These are phyloP conservation scores for Pseudopipra pipra DNA, from an alignment of 2,113 vertebrate genomes.

Conservation along the genomic window DNA sequence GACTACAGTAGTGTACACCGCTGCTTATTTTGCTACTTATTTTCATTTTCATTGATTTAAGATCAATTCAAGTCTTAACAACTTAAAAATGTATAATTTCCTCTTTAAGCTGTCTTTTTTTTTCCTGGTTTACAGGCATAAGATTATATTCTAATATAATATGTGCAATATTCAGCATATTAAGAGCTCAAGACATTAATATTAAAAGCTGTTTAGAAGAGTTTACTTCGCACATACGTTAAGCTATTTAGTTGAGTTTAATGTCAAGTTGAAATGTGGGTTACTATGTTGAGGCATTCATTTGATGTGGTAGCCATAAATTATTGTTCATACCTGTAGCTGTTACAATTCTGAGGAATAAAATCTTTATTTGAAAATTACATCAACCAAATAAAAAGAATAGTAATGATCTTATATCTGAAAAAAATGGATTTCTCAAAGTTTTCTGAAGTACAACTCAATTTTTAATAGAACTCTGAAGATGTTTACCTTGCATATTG, in stretches of 20 bases:
- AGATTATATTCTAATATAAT: not conserved
- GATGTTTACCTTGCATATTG: not conserved
- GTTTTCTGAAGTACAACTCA: not conserved
- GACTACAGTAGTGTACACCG: not conserved
- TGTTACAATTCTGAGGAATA: not conserved
- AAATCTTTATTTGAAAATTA: not conserved
- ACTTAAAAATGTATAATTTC: not conserved
- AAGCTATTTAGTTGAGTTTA: not conserved
- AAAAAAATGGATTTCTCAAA: not conserved
- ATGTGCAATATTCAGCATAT: not conserved
- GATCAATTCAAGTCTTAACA: not conserved
- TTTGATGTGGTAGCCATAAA: not conserved
- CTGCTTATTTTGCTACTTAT: not conserved
- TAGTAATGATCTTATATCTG: not conserved
- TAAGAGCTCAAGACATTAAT: not conserved
- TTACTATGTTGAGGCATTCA: not conserved
- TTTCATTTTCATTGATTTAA: not conserved
- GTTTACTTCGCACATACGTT: not conserved
- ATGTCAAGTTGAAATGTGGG: not conserved
- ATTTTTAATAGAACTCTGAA: not conserved
- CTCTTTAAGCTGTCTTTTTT: not conserved
- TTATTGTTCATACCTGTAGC: not conserved
- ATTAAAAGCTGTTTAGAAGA: not conserved
- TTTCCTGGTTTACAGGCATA: not conserved
- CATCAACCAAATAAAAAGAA: not conserved